phyloP scores from a whole-genome alignment of 2,888 invertebrate species.

The Steinernema hermaphroditum region DNA sequence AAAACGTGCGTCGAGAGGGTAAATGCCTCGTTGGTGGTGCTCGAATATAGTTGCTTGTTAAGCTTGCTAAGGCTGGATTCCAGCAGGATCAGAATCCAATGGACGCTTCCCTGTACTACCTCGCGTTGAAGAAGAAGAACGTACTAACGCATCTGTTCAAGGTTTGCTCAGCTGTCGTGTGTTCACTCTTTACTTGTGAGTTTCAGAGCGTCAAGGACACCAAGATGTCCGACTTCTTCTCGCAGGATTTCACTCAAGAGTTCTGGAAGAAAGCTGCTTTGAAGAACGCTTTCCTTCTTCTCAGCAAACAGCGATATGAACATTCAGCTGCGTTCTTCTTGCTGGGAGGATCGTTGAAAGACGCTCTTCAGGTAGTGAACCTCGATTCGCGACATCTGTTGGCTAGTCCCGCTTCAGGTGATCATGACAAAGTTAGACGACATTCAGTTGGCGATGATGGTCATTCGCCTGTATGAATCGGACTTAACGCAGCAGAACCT shows the following conservation, averaged over 20 bases:
- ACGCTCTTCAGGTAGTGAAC: slow-evolving; percentile 82
- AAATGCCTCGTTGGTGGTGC: not conserved
- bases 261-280: slow-evolving; percentile 95
- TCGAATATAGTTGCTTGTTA: slow-evolving; percentile 34
- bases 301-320: slow-evolving; percentile 92
- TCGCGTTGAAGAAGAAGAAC: slow-evolving; percentile 97
- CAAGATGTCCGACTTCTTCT: slow-evolving; percentile 91
- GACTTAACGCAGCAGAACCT: slow-evolving; percentile 74
- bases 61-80: slow-evolving; percentile 88
- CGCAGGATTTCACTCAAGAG: slow-evolving; percentile 88
- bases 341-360: slow-evolving; percentile 87
- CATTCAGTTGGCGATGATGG: slow-evolving; percentile 89
- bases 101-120: slow-evolving; percentile 93
- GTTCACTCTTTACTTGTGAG: slow-evolving; percentile 84
- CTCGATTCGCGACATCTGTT: not conserved
- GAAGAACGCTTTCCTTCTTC: slow-evolving; percentile 93
- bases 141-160: slow-evolving; percentile 89
- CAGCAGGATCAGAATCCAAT: slow-evolving; percentile 89
- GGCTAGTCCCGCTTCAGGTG: slow-evolving; percentile 71
- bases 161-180: no score
- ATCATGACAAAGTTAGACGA: slow-evolving; percentile 88
- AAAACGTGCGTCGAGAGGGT: slow-evolving; percentile 83
- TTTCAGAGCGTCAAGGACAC: slow-evolving; percentile 83
- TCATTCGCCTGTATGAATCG: slow-evolving; percentile 84
- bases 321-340: slow-evolving; percentile 98